These are phyloP conservation scores for Apis dorsata DNA, from an alignment of 1,140 invertebrate genomes.

Conservation along the genomic window DNA sequence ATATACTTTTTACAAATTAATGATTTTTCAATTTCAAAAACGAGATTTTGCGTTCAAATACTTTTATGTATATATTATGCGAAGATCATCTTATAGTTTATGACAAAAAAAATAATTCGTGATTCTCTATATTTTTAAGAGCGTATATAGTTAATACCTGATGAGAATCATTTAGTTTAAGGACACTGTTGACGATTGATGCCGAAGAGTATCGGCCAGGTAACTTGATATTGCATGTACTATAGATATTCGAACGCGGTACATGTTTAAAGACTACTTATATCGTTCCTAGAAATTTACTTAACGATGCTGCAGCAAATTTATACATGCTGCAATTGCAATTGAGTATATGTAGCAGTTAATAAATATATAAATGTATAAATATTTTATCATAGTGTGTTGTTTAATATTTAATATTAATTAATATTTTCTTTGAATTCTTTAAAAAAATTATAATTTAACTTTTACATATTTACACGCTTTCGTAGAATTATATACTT, in stretches of 20 bases:
- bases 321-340: neutral
- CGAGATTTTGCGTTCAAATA: neutral
- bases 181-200: neutral
- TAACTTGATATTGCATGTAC: constrained; percentile 21
- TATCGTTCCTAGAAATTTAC: neutral
- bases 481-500: too few relatives aligned
- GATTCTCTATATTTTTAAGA: too few relatives aligned
- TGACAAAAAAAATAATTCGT: neutral
- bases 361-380: neutral
- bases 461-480: neutral
- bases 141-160: neutral
- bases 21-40: neutral
- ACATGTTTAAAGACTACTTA: neutral
- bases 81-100: too few relatives aligned
- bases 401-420: neutral
- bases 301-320: neutral
- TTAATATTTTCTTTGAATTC: neutral
- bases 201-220: neutral
- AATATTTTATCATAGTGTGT: neutral
- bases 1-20: neutral
- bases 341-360: too few relatives aligned
- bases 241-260: neutral
- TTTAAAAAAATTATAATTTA: neutral
- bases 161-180: neutral
- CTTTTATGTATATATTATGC: neutral